Evolutionary conservation across 2,888 invertebrate genomes (phyloP), one percentile per base, ranked within the genome.

Genomic region (Pollenia angustigena): DNA sequence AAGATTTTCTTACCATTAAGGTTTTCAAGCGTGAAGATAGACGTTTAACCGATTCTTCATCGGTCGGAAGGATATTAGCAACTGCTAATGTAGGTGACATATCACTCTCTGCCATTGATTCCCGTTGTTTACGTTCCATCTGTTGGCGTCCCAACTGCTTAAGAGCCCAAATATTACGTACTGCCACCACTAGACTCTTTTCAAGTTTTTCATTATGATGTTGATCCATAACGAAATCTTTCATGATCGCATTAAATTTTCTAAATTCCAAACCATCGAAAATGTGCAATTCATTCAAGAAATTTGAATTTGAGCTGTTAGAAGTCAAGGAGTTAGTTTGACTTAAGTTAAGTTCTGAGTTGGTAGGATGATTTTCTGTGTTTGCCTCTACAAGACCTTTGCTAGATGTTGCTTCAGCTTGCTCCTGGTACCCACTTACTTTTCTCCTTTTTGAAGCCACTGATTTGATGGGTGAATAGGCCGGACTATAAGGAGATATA

Each of bases 401-500:
- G 46, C 40, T 42, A 10, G 62, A 56, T 3, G 18, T 62, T 23
- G 66, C 18, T 76, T 12, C 9, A 9, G 18, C 10, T 16, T 58
- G 9, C 0, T 68, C 74, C 6, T 71, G 85, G 23, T 90, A 80
- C 4, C 74, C 88, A 14, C 90, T 91, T 0, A 92, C 79, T 81
- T 92, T 93, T 3, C 91, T 90, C 0, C 91, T 89, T 82, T 93
- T 93, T 48, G 88, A 69, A 0, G 88, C 82, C 56, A 87, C 71
- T 0, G 88, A 12, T 40, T 90, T 92, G 0, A 93, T 85, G 0
- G 93, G 93, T 0, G 93, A 92, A 75, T 88, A 93, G 3, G 91
- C 91, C 3, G 92, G 92, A 85, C 92, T 92, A 4, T 90, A 89
- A 0, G 92, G 92, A 3, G 93, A 91, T 9, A 90, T 89, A 1